Percentiles rank a stretch among this genome's conserved stretches.
phyloP scores from a whole-genome alignment of 2,888 invertebrate genomes.

The Elmis aenea region DNA sequence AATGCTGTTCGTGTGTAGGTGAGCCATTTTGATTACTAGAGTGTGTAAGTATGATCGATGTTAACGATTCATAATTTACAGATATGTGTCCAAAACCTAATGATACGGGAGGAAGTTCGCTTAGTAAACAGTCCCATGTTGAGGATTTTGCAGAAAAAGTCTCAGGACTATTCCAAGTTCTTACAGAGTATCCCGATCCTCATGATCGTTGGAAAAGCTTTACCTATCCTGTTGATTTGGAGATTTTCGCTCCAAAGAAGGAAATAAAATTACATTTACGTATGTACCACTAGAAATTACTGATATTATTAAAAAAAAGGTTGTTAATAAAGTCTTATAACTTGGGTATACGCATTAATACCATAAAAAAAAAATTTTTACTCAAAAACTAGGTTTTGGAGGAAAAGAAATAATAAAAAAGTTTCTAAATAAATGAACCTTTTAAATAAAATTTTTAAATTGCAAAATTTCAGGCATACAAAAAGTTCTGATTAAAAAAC shows the following conservation, averaged over 20 bases:
- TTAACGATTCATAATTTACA: conserved; percentile 41
- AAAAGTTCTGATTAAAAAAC: no score
- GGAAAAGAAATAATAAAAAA: no score
- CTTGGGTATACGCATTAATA: no score
- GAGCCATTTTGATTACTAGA: conserved; percentile 44
- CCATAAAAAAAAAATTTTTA: no score
- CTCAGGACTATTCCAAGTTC: conserved; percentile 75
- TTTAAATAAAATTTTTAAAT: no score
- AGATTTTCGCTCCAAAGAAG: conserved; percentile 62
- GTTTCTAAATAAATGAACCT: no score
- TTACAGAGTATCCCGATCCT: conserved; percentile 73
- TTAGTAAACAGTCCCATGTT: conserved; percentile 78
- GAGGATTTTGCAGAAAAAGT: conserved; percentile 79
- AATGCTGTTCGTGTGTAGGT: conserved; percentile 98
- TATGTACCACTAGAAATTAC: conserved; percentile 55
- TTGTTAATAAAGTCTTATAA: no score
- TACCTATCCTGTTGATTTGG: conserved; percentile 73
- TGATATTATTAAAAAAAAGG: no score
- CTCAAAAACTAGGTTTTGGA: no score
- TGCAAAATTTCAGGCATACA: no score
- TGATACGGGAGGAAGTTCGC: conserved; percentile 61
- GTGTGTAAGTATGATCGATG: neutral
- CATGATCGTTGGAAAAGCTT: conserved; percentile 79
- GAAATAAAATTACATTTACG: conserved; percentile 63
- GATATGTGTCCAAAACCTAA: conserved; percentile 88